A percentile compares a stretch with the other conserved stretches of the same genome.
Conservation (phyloP, 1,140 invertebrate genomes). For the Pectinophora gossypiella region DNA sequence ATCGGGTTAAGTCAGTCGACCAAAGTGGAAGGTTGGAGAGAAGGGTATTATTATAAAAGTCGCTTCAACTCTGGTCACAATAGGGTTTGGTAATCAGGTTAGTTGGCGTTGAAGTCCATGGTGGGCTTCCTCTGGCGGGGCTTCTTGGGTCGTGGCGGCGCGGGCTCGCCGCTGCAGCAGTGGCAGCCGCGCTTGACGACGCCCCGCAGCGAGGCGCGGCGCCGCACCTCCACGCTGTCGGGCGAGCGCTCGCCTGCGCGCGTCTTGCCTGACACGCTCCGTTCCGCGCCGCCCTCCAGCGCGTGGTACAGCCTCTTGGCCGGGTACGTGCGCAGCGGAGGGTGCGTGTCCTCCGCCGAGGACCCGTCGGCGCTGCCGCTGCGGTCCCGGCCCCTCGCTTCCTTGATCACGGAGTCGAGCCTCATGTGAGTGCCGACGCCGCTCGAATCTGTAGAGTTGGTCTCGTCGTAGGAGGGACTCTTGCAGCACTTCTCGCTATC, state of each 20-base stretch:
- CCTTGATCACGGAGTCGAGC: conserved; percentile 67
- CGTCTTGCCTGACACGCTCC: conserved; percentile 53
- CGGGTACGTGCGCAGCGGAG: conserved; percentile 52
- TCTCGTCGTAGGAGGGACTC: conserved; percentile 65
- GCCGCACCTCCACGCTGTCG: conserved; percentile 30
- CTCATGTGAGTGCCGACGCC: conserved; percentile 55
- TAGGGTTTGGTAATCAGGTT: conserved; percentile 9
- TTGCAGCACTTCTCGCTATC: conserved; percentile 73
- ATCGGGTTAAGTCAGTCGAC: neutral
- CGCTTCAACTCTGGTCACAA: neutral
- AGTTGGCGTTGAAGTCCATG: conserved; percentile 49
- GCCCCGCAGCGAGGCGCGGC: conserved; percentile 55
- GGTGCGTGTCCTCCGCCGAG: conserved; percentile 40
- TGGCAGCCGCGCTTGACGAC: conserved; percentile 67
- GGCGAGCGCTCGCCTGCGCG: conserved; percentile 47
- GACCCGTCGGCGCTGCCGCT: conserved; percentile 40
- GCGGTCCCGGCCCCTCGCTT: conserved; percentile 42
- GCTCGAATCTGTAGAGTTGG: conserved; percentile 64
- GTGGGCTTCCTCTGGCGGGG: conserved; percentile 43
- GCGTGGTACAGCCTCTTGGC: conserved; percentile 37
- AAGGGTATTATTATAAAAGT: too few relatives aligned
- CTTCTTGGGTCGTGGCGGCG: conserved; percentile 47
- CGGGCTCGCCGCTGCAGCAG: conserved; percentile 61
- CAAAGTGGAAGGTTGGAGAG: neutral
- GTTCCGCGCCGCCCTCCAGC: conserved; percentile 28